Percentiles rank a stretch among this genome's conserved stretches.
These are phyloP conservation scores for Haliclona indistincta DNA, from an alignment of 37 sponge, comb jelly and placozoan genomes.

Conservation along the genomic window DNA sequence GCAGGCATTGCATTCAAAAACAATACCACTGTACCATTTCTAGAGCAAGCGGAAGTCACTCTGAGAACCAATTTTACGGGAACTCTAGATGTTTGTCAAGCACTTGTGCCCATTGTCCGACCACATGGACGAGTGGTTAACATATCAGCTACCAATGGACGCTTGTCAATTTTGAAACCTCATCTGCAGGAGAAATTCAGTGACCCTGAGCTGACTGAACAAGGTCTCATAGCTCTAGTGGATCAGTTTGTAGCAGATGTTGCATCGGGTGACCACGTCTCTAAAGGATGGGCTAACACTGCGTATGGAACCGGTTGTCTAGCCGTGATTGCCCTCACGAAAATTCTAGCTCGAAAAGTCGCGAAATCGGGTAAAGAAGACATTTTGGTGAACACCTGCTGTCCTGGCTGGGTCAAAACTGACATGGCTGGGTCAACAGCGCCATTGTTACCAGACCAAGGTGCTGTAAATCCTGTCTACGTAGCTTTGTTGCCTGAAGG, in stretches of 20 bases:
- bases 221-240: slow-evolving; percentile 35
- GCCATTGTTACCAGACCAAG: slow-evolving; percentile 72
- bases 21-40: slow-evolving; percentile 37
- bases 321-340: slow-evolving; percentile 59
- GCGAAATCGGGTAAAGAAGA: slow-evolving; percentile 43
- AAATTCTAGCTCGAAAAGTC: slow-evolving; percentile 26
- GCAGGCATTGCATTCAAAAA: slow-evolving; percentile 77
- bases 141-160: slow-evolving; percentile 60
- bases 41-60: slow-evolving; percentile 81
- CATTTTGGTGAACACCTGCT: slow-evolving; percentile 67
- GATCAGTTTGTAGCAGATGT: slow-evolving; percentile 44
- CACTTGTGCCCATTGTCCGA: slow-evolving; percentile 71
- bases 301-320: slow-evolving; percentile 59
- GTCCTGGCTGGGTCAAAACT: slow-evolving; percentile 74
- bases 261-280: slow-evolving; percentile 7
- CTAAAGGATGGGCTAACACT: slow-evolving; percentile 67
- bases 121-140: slow-evolving; percentile 76
- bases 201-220: slow-evolving; percentile 37
- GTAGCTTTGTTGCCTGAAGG: slow-evolving; percentile 67
- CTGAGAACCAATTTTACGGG: slow-evolving; percentile 77
- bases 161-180: background rate
- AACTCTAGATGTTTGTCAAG: slow-evolving; percentile 63
- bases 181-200: slow-evolving; percentile 31
- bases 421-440: slow-evolving; percentile 81
- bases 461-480: slow-evolving; percentile 80